These are phyloP conservation scores for Epinephelus fuscoguttatus DNA, from an alignment of 2,113 vertebrate genomes.

Conservation along the genomic window DNA sequence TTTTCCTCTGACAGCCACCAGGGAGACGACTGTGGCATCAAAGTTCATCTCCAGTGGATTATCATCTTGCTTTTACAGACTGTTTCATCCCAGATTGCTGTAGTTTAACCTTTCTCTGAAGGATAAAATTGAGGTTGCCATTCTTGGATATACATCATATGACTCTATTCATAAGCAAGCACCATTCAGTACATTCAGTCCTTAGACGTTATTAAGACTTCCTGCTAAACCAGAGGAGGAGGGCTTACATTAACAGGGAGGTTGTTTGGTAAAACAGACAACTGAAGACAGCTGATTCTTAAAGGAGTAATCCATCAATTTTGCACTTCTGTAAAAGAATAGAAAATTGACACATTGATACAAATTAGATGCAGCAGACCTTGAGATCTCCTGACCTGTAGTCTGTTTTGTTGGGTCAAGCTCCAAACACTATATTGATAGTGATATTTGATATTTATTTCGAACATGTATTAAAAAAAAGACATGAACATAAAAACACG, in stretches of 20 bases:
- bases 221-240: neutral
- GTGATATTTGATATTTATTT: no score
- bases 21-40: conserved; percentile 18
- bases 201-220: neutral
- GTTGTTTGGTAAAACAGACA: neutral
- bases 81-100: conserved; percentile 31
- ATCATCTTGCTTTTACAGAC: conserved; percentile 16
- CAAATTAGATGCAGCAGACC: conserved; percentile 8
- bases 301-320: neutral
- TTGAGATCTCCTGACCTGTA: neutral
- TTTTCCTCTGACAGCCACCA: conserved; percentile 14
- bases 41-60: conserved; percentile 30
- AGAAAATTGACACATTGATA: neutral
- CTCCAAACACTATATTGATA: neutral
- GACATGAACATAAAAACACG: no score
- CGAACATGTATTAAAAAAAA: no score
- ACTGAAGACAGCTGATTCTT: conserved; percentile 8
- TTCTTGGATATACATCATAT: conserved; percentile 12
- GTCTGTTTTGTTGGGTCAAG: neutral
- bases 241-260: neutral
- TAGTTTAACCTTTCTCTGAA: conserved; percentile 20
- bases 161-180: conserved; percentile 14
- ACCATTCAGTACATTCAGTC: conserved; percentile 7
- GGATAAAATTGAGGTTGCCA: neutral
- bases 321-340: neutral